Conservation (phyloP, 1,140 invertebrate genomes). For the Metaphire vulgaris region DNA sequence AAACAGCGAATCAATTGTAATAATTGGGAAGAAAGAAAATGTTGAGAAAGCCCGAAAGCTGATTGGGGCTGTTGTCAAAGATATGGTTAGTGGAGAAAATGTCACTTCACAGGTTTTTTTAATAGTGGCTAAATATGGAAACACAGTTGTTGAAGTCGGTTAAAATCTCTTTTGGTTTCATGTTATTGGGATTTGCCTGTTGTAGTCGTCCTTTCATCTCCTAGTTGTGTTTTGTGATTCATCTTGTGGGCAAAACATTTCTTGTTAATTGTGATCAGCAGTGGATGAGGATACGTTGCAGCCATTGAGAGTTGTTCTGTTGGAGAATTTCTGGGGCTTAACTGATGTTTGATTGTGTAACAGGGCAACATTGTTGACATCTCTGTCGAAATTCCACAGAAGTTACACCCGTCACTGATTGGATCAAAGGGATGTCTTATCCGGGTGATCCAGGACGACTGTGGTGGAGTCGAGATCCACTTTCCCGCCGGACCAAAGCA, state of each 20-base stretch:
- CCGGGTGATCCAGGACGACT: slow-evolving; percentile 85
- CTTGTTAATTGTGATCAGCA: no score
- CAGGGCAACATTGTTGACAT: slow-evolving; percentile 51
- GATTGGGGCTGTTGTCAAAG: slow-evolving; percentile 85
- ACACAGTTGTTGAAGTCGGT: no score
- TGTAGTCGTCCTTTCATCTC: no score
- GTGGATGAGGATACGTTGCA: no score
- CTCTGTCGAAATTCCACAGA: slow-evolving; percentile 76
- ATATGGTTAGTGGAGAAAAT: slow-evolving; percentile 62
- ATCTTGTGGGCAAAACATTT: no score
- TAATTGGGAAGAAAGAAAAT: slow-evolving; percentile 85
- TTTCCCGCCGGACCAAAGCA: slow-evolving; percentile 81
- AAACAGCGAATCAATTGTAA: slow-evolving; percentile 79
- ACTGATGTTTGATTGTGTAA: no score
- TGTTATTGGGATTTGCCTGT: no score
- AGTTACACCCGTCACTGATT: slow-evolving; percentile 88
- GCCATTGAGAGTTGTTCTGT: background rate
- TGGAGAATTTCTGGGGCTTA: no score
- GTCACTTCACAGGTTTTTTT: no score
- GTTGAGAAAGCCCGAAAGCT: slow-evolving; percentile 67
- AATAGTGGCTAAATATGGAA: no score
- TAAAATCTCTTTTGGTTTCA: no score
- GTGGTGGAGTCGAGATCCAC: slow-evolving; percentile 88
- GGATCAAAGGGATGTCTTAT: slow-evolving; percentile 80
- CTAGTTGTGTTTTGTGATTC: no score